Evolutionary conservation across 2,113 vertebrate species (phyloP).

Genomic region (Chloropsis cyanopogon): DNA sequence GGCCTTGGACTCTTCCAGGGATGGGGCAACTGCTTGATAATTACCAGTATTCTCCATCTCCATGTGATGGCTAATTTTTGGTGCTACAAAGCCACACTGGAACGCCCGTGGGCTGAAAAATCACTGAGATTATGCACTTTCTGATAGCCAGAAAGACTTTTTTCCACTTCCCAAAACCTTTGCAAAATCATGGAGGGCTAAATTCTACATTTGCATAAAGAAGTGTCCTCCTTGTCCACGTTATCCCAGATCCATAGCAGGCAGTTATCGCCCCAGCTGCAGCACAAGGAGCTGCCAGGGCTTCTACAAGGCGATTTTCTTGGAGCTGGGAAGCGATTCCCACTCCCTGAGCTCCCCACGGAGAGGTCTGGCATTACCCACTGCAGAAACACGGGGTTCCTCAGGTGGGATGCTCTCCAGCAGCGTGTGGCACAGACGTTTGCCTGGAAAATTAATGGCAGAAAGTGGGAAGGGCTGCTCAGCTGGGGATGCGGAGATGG

Average conservation of each 20-base stretch:
- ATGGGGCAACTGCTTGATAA: background rate
- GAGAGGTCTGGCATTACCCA: fast-evolving
- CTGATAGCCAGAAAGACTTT: background rate
- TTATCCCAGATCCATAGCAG: background rate
- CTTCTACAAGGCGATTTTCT: fast-evolving
- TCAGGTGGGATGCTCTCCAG: background rate
- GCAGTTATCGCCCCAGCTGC: background rate
- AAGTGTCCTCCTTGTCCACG: background rate
- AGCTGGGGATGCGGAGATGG: background rate
- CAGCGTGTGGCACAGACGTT: fast-evolving
- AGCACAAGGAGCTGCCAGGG: background rate
- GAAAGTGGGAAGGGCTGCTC: background rate
- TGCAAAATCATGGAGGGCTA: fast-evolving
- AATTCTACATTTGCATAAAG: background rate
- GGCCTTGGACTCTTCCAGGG: background rate
- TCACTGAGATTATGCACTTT: fast-evolving
- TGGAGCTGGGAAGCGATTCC: background rate
- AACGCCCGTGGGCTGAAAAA: background rate
- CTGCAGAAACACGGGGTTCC: fast-evolving
- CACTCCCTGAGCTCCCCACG: fast-evolving
- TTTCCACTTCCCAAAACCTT: background rate
- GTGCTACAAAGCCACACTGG: background rate
- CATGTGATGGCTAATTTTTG: fast-evolving
- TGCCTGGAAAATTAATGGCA: background rate
- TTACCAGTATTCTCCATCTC: background rate